Conservation (phyloP, 2,113 vertebrate species). For the Corapipo altera region DNA sequence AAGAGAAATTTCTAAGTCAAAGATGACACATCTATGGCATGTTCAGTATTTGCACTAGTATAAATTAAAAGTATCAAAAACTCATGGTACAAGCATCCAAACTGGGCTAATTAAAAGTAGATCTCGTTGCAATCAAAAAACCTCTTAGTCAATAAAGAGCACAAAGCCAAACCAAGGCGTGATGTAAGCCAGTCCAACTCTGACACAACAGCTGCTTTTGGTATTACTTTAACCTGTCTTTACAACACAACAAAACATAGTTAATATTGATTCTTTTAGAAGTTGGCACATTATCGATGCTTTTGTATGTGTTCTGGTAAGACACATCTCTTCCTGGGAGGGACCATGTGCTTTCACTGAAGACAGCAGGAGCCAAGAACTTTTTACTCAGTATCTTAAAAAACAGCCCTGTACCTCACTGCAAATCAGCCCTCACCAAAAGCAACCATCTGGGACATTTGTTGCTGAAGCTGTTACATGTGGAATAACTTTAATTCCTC, state of each 20-base stretch:
- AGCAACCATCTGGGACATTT: neutral
- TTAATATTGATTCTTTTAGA: neutral
- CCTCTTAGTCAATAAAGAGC: neutral
- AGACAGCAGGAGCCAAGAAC: neutral
- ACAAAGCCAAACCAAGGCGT: neutral
- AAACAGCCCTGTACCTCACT: neutral
- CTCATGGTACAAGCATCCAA: neutral
- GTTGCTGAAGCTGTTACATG: neutral
- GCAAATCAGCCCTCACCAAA: neutral
- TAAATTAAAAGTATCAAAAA: constrained; percentile 15
- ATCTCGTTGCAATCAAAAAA: neutral
- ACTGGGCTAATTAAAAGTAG: constrained; percentile 8
- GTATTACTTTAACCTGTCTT: neutral
- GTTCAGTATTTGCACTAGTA: neutral
- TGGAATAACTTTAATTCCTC: neutral
- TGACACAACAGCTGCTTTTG: neutral
- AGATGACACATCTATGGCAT: neutral
- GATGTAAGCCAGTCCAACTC: neutral
- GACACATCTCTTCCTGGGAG: neutral
- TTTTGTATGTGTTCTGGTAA: neutral
- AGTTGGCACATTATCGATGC: neutral
- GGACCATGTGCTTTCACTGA: neutral
- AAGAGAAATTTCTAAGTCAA: neutral
- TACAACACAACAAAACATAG: neutral
- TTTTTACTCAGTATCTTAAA: neutral